phyloP scores from a whole-genome alignment of 2,888 invertebrate species.

The Leptinotarsa tumamoca region DNA sequence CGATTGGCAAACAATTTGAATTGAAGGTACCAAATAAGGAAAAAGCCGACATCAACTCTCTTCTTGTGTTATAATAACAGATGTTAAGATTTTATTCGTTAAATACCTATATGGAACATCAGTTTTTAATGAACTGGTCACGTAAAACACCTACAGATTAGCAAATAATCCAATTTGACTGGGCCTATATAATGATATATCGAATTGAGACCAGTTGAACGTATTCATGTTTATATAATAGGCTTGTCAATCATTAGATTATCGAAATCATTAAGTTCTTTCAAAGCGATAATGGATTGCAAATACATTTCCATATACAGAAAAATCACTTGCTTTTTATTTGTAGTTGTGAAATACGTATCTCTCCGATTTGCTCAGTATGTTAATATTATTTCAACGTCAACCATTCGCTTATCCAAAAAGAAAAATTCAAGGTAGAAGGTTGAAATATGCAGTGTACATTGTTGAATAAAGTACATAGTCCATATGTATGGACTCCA shows the following conservation, averaged over 20 bases:
- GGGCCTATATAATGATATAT: not conserved
- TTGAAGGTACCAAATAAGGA: constrained; percentile 14
- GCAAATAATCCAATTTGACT: constrained; percentile 20
- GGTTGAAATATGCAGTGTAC: too few species aligned
- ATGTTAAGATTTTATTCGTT: not conserved
- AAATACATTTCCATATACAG: constrained; percentile 7
- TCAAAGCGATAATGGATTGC: constrained; percentile 3
- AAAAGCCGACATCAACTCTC: not conserved
- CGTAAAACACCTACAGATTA: not conserved
- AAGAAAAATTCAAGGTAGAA: too few species aligned
- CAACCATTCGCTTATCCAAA: too few species aligned
- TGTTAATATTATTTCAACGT: not conserved
- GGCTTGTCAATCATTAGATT: constrained; percentile 6
- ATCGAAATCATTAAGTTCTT: constrained; percentile 5
- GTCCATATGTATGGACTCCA: too few species aligned
- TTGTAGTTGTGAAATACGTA: not conserved
- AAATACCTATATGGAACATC: not conserved
- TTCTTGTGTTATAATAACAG: not conserved
- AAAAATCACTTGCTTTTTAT: constrained; percentile 14
- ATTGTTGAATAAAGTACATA: too few species aligned
- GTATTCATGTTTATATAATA: constrained; percentile 12
- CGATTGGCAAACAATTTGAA: constrained; percentile 4
- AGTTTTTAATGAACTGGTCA: constrained; percentile 2
- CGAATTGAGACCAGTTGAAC: not conserved
- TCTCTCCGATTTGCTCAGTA: not conserved